These are phyloP conservation scores for Chinchilla lanigera DNA, from an alignment of 2,113 vertebrate species.

Conservation along the genomic window DNA sequence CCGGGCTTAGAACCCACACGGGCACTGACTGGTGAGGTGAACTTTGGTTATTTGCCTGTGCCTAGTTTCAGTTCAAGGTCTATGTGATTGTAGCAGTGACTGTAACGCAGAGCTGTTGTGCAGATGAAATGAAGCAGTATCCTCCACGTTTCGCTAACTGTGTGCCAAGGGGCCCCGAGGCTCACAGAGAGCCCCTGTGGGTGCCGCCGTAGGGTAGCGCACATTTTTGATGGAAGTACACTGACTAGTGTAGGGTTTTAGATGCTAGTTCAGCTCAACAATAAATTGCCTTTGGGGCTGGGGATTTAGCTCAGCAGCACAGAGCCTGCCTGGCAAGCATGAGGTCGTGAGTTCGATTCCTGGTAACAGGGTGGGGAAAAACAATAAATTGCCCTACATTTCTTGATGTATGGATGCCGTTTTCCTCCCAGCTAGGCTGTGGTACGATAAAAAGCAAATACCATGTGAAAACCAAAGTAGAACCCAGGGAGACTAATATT, in stretches of 20 bases:
- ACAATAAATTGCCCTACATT: too few species aligned
- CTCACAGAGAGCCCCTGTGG: not conserved
- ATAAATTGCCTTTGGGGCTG: too few species aligned
- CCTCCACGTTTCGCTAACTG: not conserved
- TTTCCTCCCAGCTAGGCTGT: not conserved
- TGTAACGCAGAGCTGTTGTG: not conserved
- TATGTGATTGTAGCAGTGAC: not conserved
- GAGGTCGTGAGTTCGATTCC: too few species aligned
- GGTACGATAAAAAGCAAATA: constrained; percentile 25
- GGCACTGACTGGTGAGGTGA: not conserved
- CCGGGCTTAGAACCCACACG: not conserved
- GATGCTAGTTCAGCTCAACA: not conserved
- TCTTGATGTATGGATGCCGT: not conserved
- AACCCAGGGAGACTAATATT: not conserved
- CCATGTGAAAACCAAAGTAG: not conserved
- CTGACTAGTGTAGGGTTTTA: not conserved
- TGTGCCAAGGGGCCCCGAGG: not conserved
- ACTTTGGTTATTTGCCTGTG: not conserved
- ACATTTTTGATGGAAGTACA: not conserved
- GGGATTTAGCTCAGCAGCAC: too few species aligned
- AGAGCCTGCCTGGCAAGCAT: too few species aligned
- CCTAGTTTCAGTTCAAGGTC: not conserved
- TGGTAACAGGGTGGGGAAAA: too few species aligned
- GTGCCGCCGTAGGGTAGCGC: not conserved
- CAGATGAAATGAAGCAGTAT: not conserved